A percentile compares a stretch with the other conserved stretches of the same genome.
Conservation (phyloP, 2,113 vertebrate genomes). For the Alosa alosa region DNA sequence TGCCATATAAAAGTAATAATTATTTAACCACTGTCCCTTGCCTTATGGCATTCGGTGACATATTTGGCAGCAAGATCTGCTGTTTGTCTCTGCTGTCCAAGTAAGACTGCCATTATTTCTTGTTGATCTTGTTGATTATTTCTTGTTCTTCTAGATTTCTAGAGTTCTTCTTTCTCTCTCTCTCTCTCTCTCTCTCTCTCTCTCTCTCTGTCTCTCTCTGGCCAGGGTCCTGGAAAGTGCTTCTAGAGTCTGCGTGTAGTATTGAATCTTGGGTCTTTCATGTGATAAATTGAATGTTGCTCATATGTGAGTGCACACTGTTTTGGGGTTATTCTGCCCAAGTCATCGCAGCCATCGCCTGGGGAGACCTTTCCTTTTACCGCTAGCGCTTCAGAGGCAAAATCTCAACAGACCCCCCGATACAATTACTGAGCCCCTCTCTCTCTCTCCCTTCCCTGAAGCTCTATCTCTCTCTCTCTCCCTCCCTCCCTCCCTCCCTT, state of each 20-base stretch:
- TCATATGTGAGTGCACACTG: conserved; percentile 82
- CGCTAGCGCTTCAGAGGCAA: conserved; percentile 72
- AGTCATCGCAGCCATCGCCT: conserved; percentile 65
- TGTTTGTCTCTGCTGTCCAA: no score
- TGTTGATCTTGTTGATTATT: no score
- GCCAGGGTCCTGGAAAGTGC: conserved; percentile 54
- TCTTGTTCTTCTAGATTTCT: no score
- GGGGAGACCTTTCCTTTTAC: conserved; percentile 82
- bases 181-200: background rate
- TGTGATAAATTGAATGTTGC: conserved; percentile 84
- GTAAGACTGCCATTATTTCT: no score
- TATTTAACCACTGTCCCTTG: no score
- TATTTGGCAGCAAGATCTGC: no score
- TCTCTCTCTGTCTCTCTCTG: background rate
- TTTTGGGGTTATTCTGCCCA: conserved; percentile 78
- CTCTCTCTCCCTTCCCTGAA: background rate
- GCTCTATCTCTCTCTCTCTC: background rate
- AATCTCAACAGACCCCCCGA: conserved; percentile 84
- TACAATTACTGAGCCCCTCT: conserved; percentile 79
- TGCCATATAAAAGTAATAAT: no score
- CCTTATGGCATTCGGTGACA: no score
- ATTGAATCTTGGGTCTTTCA: conserved; percentile 75
- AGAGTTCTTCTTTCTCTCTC: background rate
- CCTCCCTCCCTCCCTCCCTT: conserved; percentile 77
- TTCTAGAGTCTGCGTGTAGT: conserved; percentile 65